phyloP scores from a whole-genome alignment of 2,797 vertebrate genomes.

The Lepilemur ruficaudatus region DNA sequence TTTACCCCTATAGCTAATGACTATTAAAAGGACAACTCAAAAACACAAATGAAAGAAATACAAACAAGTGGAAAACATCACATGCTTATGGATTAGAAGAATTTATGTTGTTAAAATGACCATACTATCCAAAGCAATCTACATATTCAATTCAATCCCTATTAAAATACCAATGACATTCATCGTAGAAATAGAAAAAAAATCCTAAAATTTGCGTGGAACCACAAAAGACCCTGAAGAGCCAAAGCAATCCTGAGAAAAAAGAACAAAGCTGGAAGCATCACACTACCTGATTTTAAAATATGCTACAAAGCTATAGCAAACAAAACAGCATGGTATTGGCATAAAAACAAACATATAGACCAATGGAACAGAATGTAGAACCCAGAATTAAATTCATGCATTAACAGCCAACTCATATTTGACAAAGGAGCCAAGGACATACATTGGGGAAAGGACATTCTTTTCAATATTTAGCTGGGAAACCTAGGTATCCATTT shows the following conservation, averaged over 20 bases:
- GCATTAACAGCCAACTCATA: not conserved
- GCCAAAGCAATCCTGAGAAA: not conserved
- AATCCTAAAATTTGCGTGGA: not conserved
- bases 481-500: not conserved
- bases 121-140: not conserved
- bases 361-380: not conserved
- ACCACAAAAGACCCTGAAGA: not conserved
- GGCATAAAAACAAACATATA: not conserved
- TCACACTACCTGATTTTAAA: not conserved
- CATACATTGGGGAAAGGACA: not conserved
- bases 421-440: not conserved
- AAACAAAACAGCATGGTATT: not conserved
- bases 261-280: not conserved
- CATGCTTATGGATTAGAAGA: not conserved
- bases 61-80: not conserved
- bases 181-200: not conserved
- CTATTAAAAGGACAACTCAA: not conserved
- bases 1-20: not conserved
- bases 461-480: not conserved
- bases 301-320: not conserved
- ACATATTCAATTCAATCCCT: not conserved
- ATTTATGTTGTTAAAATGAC: not conserved
- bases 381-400: not conserved
- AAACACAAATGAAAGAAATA: not conserved
- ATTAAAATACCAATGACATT: not conserved